Base-by-base conservation (phyloP, 1,140 invertebrate genomes). In the Metopolophium dirhodum region DNA sequence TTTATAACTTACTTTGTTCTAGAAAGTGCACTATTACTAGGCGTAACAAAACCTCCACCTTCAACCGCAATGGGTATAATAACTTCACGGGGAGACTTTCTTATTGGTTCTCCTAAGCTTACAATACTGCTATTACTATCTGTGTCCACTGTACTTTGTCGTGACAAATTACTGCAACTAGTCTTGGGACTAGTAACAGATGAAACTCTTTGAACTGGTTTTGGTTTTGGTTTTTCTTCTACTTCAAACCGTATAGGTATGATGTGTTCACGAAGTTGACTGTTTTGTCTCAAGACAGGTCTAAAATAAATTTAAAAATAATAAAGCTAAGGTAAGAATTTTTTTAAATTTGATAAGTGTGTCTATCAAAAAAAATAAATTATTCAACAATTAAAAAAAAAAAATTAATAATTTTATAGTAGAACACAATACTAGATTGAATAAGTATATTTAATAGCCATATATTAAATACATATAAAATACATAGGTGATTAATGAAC, bases 11-110 rank as follows among this genome's bases (percentile, higher is more conserved):
- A 97, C 96, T 96, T 96, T 94, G 98, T 95, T 94, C 94, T 93
- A 26, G 91, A 93, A 30, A 95, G 87, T 47, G 94, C 91, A 93
- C 97, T 96, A 88, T 97, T 97, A 45, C 97, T 95, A 30, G 97
- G 98, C 37, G 97, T 98, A 45, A 98, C 97, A 95, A 97, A 98
- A 90, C 97, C 97, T 94, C 97, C 97, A 94, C 97, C 98, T 95
- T 98, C 98, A 83, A 98, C 97, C 30, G 97, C 97, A 94, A 98
- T 98, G 1, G 98, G 98, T 95, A 98, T 98, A 94, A 98, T 98
- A 94, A 98, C 98, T 95, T 98, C 98, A 35, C 98, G 95, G 22
- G 98, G 97, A 92, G 97, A 98, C 95, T 98, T 98, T 94, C 97
- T 97, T 94, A 98, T 98, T 2, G 97, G 97, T 95, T 98, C 96